Conservation (phyloP, 2,888 invertebrate genomes). For the Callimorpha dominula region DNA sequence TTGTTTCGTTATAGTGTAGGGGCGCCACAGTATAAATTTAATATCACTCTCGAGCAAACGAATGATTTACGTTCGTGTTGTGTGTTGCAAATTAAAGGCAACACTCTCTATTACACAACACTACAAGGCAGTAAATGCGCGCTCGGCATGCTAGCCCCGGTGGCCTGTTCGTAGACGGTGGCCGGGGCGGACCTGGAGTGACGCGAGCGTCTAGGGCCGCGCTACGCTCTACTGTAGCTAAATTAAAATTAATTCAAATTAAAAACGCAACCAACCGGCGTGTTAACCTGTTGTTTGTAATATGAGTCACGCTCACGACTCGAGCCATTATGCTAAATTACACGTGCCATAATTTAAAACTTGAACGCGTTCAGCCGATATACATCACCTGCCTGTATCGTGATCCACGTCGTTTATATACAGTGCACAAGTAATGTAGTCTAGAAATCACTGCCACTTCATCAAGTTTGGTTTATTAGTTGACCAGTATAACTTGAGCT, state of each 20-base stretch:
- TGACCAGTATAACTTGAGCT: too few species aligned
- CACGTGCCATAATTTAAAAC: slow-evolving; percentile 10
- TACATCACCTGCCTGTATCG: slow-evolving; percentile 2
- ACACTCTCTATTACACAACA: slow-evolving; percentile 25
- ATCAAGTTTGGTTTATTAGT: too few species aligned
- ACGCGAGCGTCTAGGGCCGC: neutral
- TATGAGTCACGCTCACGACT: neutral
- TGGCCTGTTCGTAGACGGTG: neutral
- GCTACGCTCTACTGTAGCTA: neutral
- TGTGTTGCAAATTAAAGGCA: slow-evolving; percentile 45
- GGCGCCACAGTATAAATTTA: slow-evolving; percentile 43
- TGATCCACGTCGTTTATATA: neutral
- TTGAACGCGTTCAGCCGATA: slow-evolving; percentile 11
- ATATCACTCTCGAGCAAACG: slow-evolving; percentile 36
- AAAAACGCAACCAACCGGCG: slow-evolving; percentile 11
- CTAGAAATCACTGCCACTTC: too few species aligned
- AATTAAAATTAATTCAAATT: slow-evolving; percentile 21
- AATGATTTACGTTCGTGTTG: slow-evolving; percentile 42
- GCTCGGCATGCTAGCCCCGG: slow-evolving; percentile 36
- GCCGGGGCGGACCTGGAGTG: neutral
- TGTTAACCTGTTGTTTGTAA: slow-evolving; percentile 26
- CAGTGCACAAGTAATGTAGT: neutral
- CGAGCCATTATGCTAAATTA: slow-evolving; percentile 15
- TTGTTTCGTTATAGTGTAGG: slow-evolving; percentile 42
- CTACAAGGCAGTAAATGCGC: slow-evolving; percentile 29